Base-by-base conservation (phyloP, 2,888 invertebrate genomes). In the Spilarctia lutea region DNA sequence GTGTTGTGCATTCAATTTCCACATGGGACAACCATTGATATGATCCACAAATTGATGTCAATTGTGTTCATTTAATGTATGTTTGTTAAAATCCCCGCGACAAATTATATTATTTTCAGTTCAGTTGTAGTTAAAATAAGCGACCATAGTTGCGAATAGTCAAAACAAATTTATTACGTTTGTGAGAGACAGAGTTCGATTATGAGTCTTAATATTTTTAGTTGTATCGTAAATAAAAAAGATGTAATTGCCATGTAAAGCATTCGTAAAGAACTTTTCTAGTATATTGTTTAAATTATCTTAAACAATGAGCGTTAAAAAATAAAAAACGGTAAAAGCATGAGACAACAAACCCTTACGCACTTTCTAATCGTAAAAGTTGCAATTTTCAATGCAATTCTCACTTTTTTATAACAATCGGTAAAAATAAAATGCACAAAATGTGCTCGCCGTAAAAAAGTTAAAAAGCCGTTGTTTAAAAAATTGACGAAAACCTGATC, bases 361-460 rank as follows among this genome's bases (percentile, higher is more conserved):
- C 30, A 83, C 89, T 91, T 92, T 92, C 90, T 89, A 90, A 86
- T 85, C 82, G 79, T 89, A 87, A 91, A 90, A 81, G 75, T 84
- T 82, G 88, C 88, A 85, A 89, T 89, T 88, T 90, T 86, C 81
- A 35, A 80, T 79, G 81, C 85, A 82, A 85, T 76, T 71, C 33
- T 68, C 48, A 48, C 75, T 48, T 69, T 72, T 81, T 80, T 80
- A 71, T 74, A 68, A 75, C 68, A 73, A 75, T 52, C 66, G 6
- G 65, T 80, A 80, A 82, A 81, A 69, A 75, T 52, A 72, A 68
- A 75, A 65, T 30, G 52, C 68, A 48, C 42, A 72, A 42, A 76
- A 77, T 70, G 66, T 16, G 11, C 8, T 65, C 45, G 65, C 71
- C 48, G 63, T 79, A 83, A 81, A 82, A 74, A 69, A 69, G 48